A percentile compares a stretch with the other conserved stretches of the same genome.
These are phyloP conservation scores for Cydia amplana DNA, from an alignment of 1,140 invertebrate genomes.

Conservation along the genomic window DNA sequence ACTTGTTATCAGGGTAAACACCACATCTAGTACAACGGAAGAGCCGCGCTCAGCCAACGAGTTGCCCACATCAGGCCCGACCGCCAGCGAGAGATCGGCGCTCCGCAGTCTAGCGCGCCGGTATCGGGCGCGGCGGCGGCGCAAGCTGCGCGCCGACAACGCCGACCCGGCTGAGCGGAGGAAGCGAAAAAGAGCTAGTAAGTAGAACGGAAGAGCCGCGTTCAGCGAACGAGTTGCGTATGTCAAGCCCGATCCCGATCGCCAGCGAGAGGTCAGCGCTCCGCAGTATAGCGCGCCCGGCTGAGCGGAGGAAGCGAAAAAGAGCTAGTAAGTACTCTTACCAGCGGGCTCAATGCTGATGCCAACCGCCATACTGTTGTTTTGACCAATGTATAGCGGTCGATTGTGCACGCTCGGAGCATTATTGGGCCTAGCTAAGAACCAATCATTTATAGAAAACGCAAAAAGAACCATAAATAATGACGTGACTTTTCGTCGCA, in stretches of 20 bases:
- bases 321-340: neutral
- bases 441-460: no score
- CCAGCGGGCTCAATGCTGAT: neutral
- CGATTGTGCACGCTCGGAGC: no score
- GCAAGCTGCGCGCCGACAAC: constrained; percentile 74
- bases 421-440: no score
- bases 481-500: no score
- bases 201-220: constrained; percentile 36
- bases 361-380: no score
- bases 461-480: no score
- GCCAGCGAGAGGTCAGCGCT: constrained; percentile 87
- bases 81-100: constrained; percentile 85
- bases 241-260: constrained; percentile 71
- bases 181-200: constrained; percentile 74
- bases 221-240: neutral
- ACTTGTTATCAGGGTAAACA: constrained; percentile 51
- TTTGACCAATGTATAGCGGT: no score
- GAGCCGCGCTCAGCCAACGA: constrained; percentile 78
- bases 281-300: constrained; percentile 86
- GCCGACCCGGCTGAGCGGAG: constrained; percentile 68
- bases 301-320: constrained; percentile 46
- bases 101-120: constrained; percentile 87
- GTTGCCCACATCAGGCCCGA: constrained; percentile 79
- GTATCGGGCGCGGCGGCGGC: constrained; percentile 79
- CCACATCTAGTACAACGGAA: constrained; percentile 64